Conservation (phyloP, 92 coral and sea anemone genomes). For the Chrysogorgia sp. region DNA sequence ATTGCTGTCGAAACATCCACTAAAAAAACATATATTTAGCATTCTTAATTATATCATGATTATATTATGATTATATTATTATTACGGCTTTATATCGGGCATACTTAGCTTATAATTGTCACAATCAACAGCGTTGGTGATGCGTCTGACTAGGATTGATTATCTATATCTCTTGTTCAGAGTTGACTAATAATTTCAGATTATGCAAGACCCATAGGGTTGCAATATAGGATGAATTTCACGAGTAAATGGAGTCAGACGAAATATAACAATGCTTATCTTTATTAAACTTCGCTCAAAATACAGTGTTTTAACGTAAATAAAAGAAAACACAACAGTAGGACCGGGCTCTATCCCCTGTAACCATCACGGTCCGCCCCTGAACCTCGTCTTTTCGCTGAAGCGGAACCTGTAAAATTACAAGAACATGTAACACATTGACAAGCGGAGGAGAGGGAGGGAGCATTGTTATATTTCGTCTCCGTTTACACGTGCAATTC, state of each 20-base stretch:
- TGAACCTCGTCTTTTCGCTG: slow-evolving; percentile 27
- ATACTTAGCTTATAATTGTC: too few relatives aligned
- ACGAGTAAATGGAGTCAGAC: slow-evolving; percentile 60
- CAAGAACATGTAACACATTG: slow-evolving; percentile 10
- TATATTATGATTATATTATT: too few relatives aligned
- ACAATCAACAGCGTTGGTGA: too few relatives aligned
- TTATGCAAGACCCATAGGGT: slow-evolving; percentile 63
- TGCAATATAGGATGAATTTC: slow-evolving; percentile 59
- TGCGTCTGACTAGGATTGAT: too few relatives aligned
- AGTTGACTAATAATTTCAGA: too few relatives aligned
- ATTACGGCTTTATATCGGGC: too few relatives aligned
- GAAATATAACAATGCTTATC: too few relatives aligned
- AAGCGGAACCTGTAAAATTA: slow-evolving; percentile 14
- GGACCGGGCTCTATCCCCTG: too few relatives aligned
- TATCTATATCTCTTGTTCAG: too few relatives aligned
- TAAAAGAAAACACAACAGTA: not conserved
- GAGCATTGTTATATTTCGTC: slow-evolving; percentile 55
- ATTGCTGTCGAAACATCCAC: too few relatives aligned
- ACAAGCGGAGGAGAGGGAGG: slow-evolving; percentile 2
- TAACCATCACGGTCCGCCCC: slow-evolving; percentile 25
- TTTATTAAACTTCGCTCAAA: slow-evolving; percentile 21
- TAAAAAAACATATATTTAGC: too few relatives aligned
- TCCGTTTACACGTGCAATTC: slow-evolving; percentile 62
- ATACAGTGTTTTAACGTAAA: slow-evolving; percentile 23
- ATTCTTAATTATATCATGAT: too few relatives aligned